Conservation (phyloP, 2,113 vertebrate genomes). For the Eonycteris spelaea region DNA sequence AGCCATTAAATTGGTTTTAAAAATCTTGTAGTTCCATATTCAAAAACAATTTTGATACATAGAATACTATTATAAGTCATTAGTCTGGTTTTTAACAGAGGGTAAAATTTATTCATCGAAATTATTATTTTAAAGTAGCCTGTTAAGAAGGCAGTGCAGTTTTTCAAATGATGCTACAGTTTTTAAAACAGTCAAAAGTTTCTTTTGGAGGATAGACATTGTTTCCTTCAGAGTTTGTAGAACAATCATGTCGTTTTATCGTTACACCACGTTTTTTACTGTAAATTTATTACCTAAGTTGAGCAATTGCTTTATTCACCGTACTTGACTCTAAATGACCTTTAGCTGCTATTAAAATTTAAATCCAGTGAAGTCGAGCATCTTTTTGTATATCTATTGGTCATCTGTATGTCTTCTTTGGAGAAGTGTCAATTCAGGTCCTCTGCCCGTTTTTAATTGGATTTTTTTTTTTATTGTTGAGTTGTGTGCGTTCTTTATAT, state of each 20-base stretch:
- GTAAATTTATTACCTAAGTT: background rate
- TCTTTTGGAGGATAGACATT: background rate
- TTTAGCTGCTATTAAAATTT: background rate
- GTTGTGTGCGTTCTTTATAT: too few species aligned
- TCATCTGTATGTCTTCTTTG: too few species aligned
- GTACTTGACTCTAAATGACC: background rate
- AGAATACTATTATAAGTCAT: background rate
- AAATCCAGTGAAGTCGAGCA: background rate
- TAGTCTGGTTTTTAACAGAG: background rate
- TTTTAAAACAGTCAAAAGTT: background rate
- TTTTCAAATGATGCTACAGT: background rate
- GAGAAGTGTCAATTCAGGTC: too few species aligned
- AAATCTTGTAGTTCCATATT: background rate
- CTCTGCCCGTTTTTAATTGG: too few species aligned
- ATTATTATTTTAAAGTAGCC: background rate
- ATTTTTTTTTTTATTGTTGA: too few species aligned
- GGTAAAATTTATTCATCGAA: background rate
- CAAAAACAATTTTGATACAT: background rate
- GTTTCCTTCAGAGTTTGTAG: background rate
- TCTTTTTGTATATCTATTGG: too few species aligned
- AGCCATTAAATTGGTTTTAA: background rate
- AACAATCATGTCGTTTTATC: background rate
- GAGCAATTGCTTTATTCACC: background rate
- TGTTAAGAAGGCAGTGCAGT: background rate
- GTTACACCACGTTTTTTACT: background rate